Conservation (phyloP, 2,888 invertebrate genomes). For the Apodemia duryi region DNA sequence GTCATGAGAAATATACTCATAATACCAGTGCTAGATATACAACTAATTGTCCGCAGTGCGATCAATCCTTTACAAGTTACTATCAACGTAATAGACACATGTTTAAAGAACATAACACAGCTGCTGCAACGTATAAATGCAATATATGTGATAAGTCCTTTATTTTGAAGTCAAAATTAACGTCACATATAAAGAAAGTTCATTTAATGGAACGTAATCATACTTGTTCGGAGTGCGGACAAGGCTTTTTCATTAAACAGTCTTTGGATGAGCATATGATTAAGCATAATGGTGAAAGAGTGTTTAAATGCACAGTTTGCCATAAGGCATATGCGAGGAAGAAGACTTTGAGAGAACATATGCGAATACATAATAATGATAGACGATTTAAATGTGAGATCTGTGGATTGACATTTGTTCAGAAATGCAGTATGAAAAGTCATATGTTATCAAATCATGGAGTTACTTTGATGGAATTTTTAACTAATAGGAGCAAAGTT, state of each 20-base stretch:
- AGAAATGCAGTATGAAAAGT: slow-evolving; percentile 59
- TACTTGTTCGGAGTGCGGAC: slow-evolving; percentile 60
- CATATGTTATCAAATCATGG: slow-evolving; percentile 68
- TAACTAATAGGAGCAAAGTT: slow-evolving; percentile 35
- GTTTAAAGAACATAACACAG: slow-evolving; percentile 54
- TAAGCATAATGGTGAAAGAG: slow-evolving; percentile 60
- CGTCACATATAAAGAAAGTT: slow-evolving; percentile 63
- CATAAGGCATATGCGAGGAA: slow-evolving; percentile 56
- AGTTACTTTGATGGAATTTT: slow-evolving; percentile 52
- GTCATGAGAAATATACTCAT: slow-evolving; percentile 66
- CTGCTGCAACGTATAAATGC: slow-evolving; percentile 59
- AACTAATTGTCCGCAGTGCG: slow-evolving; percentile 61
- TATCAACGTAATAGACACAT: slow-evolving; percentile 64
- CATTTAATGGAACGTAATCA: slow-evolving; percentile 68
- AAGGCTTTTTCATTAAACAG: slow-evolving; percentile 44
- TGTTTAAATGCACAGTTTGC: slow-evolving; percentile 59
- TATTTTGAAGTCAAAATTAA: slow-evolving; percentile 60
- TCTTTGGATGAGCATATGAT: slow-evolving; percentile 66
- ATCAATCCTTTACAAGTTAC: slow-evolving; percentile 58
- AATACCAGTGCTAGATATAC: slow-evolving; percentile 55
- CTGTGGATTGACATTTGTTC: slow-evolving; percentile 58
- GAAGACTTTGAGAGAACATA: too few relatives aligned
- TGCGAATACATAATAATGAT: slow-evolving; percentile 64
- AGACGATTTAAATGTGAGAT: slow-evolving; percentile 61
- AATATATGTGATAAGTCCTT: slow-evolving; percentile 66